These are phyloP conservation scores for Gymnarchus niloticus DNA, from an alignment of 2,113 vertebrate genomes.

Conservation along the genomic window DNA sequence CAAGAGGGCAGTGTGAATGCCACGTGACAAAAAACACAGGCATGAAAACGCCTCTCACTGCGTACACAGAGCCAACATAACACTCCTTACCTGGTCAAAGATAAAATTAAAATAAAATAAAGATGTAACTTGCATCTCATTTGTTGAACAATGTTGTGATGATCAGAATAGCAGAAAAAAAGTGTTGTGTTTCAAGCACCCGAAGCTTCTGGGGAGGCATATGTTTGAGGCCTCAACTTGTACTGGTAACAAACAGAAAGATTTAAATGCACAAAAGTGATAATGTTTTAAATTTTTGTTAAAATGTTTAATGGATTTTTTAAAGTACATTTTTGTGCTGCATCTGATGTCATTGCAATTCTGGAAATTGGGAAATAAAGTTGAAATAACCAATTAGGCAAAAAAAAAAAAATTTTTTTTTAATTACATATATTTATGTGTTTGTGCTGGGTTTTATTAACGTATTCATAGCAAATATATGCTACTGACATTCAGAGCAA, in stretches of 20 bases:
- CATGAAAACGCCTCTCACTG: constrained; percentile 47
- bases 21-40: constrained; percentile 61
- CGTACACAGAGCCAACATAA: too few relatives aligned
- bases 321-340: not conserved
- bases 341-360: too few relatives aligned
- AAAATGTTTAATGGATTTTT: not conserved
- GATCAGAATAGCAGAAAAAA: not conserved
- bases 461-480: constrained; percentile 45
- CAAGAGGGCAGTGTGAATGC: constrained; percentile 67
- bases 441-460: too few relatives aligned
- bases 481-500: constrained; percentile 59
- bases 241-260: not conserved
- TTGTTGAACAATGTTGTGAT: not conserved
- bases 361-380: too few relatives aligned
- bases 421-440: constrained; percentile 18
- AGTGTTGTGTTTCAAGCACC: not conserved
- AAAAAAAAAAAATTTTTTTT: constrained; percentile 19
- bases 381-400: not conserved
- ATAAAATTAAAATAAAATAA: too few relatives aligned
- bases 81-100: too few relatives aligned
- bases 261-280: not conserved
- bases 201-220: not conserved
- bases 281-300: not conserved
- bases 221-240: not conserved
- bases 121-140: too few relatives aligned